These are phyloP conservation scores for Sycophila sp. DNA, from an alignment of 1,140 invertebrate species.

Conservation along the genomic window DNA sequence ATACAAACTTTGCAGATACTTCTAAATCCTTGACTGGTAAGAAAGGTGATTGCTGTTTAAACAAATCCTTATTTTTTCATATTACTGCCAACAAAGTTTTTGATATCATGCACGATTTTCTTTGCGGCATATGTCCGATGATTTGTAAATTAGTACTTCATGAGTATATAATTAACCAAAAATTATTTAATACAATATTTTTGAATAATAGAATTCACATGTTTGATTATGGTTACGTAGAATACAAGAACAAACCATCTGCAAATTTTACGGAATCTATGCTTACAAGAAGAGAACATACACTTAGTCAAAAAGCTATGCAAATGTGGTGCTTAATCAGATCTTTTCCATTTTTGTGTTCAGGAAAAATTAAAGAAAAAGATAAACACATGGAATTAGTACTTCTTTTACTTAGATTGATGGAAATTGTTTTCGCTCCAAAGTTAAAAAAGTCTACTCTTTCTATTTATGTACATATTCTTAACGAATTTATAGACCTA, in stretches of 20 bases:
- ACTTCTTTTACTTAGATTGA: constrained; percentile 43
- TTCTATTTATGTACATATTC: constrained; percentile 24
- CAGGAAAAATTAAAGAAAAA: constrained; percentile 30
- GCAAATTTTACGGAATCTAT: constrained; percentile 44
- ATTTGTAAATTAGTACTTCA: constrained; percentile 39
- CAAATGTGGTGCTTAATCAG: constrained; percentile 45
- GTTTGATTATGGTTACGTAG: constrained; percentile 44
- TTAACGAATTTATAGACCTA: constrained; percentile 26
- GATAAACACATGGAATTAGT: constrained; percentile 44
- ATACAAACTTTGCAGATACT: constrained; percentile 23
- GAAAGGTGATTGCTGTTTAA: constrained; percentile 33
- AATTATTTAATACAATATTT: constrained; percentile 29
- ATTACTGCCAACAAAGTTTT: constrained; percentile 43
- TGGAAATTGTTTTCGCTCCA: constrained; percentile 51
- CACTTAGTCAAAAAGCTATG: constrained; percentile 46
- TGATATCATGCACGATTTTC: constrained; percentile 46
- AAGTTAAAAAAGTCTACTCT: constrained; percentile 25
- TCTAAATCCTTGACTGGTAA: constrained; percentile 31
- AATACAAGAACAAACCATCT: constrained; percentile 46
- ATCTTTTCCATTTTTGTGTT: constrained; percentile 44
- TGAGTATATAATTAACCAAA: constrained; percentile 19
- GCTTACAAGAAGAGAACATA: constrained; percentile 37
- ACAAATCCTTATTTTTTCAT: constrained; percentile 45
- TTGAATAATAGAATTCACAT: constrained; percentile 41
- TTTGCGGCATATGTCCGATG: constrained; percentile 42